Conservation (phyloP, 2,888 invertebrate species). For the Ormia ochracea region DNA sequence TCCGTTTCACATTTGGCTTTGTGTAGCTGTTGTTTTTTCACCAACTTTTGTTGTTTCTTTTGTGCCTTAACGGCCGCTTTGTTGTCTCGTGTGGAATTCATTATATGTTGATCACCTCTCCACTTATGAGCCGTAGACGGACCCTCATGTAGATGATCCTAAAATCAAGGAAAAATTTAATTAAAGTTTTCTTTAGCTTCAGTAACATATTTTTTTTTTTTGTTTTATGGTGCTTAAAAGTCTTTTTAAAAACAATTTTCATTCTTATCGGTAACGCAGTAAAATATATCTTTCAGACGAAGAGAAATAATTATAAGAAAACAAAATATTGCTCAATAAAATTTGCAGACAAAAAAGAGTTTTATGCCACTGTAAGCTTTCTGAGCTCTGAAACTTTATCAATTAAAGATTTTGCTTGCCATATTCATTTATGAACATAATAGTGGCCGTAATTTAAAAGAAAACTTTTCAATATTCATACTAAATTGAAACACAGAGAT, state of each 20-base stretch:
- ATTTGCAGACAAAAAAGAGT: slow-evolving; percentile 15
- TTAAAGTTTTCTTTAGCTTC: background rate
- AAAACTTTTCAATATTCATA: background rate
- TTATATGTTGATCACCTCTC: slow-evolving; percentile 4
- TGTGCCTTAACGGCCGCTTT: slow-evolving; percentile 76
- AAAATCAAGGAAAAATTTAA: background rate
- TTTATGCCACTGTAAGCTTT: background rate
- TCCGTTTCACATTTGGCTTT: slow-evolving; percentile 75
- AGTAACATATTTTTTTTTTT: background rate
- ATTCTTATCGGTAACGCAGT: slow-evolving; percentile 14
- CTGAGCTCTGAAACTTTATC: background rate
- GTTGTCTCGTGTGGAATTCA: slow-evolving; percentile 69
- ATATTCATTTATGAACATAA: background rate
- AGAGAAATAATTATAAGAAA: background rate
- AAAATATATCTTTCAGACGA: background rate
- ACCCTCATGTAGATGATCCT: slow-evolving; percentile 23
- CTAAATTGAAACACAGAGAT: slow-evolving; percentile 15
- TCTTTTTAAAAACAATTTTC: background rate
- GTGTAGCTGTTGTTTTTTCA: slow-evolving; percentile 68
- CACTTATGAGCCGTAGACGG: background rate
- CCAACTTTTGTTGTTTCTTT: slow-evolving; percentile 76
- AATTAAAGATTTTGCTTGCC: slow-evolving; percentile 13
- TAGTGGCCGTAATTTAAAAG: background rate
- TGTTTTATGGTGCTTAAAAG: background rate
- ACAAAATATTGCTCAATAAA: slow-evolving; percentile 37